Evolutionary conservation across 2,797 vertebrate genomes (phyloP), one percentile per base, ranked within the genome.

Genomic region (Florisuga fusca): DNA sequence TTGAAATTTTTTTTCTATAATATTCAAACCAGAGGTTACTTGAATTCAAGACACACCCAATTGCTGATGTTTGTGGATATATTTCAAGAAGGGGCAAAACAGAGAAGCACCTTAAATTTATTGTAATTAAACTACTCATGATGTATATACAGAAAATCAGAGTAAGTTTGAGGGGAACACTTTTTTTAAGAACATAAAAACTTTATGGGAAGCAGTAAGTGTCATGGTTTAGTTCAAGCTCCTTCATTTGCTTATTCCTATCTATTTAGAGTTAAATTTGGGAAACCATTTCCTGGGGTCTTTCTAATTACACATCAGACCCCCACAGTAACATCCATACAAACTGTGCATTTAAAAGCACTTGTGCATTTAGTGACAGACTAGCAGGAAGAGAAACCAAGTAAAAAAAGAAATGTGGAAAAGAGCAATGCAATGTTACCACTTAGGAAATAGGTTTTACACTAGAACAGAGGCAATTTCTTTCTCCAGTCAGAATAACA

Each of bases 251-350:
- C 33, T 67, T 29, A 50, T 17, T 16, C 12, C 29, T 31, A 63
- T 29, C n/a, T 71, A n/a, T 55, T 89, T 38, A 55, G 25, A 77
- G 15, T 66, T 69, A 89, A 59, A 61, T 72, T 78, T 59, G 78
- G 26, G 34, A 91, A 53, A 13, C 4, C 14, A 26, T 62, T 91
- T 76, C 43, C 63, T 50, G 9, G 22, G 64, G 36, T 67, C 41
- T 46, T 58, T 53, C 45, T 90, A 91, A 88, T 36, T 41, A 33
- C 31, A 53, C 15, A 26, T 46, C 29, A 64, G 26, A 88, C 5
- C 21, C 3, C 19, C n/a, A 0, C 0, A 2, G 22, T 46, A 81
- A 78, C 12, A 5, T 77, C 19, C 16, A 41, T n/a, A 15, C 14
- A 33, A 63, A 12, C 46, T 67, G 48, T 2, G 18, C 50, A 26